Evolutionary conservation across 2,888 invertebrate species (phyloP), one percentile per base, ranked within the genome.

Genomic region (Dyspetes luteomarginatus): DNA sequence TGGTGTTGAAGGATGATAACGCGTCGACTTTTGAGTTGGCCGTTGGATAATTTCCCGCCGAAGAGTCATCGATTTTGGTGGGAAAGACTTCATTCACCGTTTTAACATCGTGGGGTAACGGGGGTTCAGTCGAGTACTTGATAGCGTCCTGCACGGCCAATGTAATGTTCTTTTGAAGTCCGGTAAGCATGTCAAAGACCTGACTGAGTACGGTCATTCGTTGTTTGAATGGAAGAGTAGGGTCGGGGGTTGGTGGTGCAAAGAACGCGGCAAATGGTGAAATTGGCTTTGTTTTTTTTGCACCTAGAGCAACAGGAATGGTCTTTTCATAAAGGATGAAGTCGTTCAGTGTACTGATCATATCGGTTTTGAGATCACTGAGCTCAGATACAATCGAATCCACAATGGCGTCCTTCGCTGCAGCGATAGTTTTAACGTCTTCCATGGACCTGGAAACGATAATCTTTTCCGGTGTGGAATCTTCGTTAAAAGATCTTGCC

Each of bases 181-280:
- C 85, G 1, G 89, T 89, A n/a, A 92, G 80, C 88, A 89, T 89
- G 30, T 92, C 92, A 55, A 92, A 92, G 3, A 91, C 89, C 81
- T 91, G 89, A 71, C 89, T 87, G 2, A 92, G 86, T 2, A 86
- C 79, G 7, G 82, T 36, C 85, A 92, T 90, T 81, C 89, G 87
- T 62, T 91, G 90, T 52, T 91, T 87, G 67, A 90, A 91, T 0
- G 91, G 90, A 22, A 89, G 58, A 2, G 85, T 82, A 7, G 87
- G 85, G 69, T 91, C 90, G 0, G 82, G 64, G 2, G 88, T 64
- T n/a, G 89, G 86, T 28, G 85, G 73, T 26, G 87, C 67, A 45
- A 85, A 68, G 52, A 87, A 87, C 4, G 88, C 84, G 77, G 91
- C 89, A 24, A 87, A 85, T 1, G 86, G 84, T 41, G 82, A 82